Evolutionary conservation across 2,113 vertebrate genomes (phyloP), one percentile per base, ranked within the genome.

Genomic region (Merops nubicus): DNA sequence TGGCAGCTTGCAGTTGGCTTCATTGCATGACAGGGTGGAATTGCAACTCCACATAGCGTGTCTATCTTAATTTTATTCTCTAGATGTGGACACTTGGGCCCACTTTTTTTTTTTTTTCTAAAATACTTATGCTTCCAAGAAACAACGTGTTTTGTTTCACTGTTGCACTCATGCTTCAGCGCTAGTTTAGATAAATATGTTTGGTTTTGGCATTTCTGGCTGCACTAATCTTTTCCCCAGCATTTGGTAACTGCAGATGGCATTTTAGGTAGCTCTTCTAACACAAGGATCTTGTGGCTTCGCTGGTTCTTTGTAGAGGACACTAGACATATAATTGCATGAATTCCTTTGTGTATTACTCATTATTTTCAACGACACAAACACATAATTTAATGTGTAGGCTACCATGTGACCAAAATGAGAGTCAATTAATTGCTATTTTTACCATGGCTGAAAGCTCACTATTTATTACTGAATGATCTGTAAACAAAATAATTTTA

Each of bases 381-480:
- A 89, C 70, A 86, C 47, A 68, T 81, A 59, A 94, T 95, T 96
- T 95, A 50, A 57, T 95, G 75, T 0, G 6, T 85, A 89, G 81
- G 78, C 68, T 91, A 77, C 70, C 75, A 84, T 21, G 47, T 70
- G 83, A 92, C 42, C 57, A 85, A 93, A 93, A 95, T 63, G 63
- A 86, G 92, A 96, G 79, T 91, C 64, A 96, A 94, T 92, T 93
- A 96, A 86, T 93, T 75, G 68, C 60, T 93, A 78, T 87, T 96
- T 97, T 96, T 94, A 38, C 25, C 51, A 21, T 78, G 47, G 60
- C 34, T 0, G 0, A 92, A 92, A 90, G 72, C 77, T 91, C 47
- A 54, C 4, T 72, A 51, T 90, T 83, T 95, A 43, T 86, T 70
- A 78, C 36, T 60, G 83, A 92, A 70, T 63, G 40, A 88, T 63